These are phyloP conservation scores for Corydoras sp. DNA, from an alignment of 2,113 vertebrate species.

Conservation along the genomic window DNA sequence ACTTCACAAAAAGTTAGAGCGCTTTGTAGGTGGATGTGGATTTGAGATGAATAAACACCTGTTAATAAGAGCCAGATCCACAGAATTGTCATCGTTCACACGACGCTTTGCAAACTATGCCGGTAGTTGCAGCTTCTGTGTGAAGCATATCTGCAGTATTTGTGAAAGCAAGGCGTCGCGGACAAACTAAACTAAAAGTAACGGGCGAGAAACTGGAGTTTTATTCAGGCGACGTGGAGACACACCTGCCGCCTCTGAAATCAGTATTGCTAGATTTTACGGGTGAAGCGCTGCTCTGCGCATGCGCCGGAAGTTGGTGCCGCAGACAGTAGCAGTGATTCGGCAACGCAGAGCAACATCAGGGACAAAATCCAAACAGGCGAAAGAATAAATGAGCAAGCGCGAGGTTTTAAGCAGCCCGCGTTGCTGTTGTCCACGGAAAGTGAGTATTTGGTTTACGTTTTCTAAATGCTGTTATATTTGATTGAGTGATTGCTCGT, in stretches of 20 bases:
- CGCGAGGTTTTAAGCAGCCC: conserved; percentile 64
- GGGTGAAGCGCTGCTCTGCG: conserved; percentile 44
- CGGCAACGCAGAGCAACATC: conserved; percentile 59
- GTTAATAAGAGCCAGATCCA: too few species aligned
- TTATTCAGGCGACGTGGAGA: conserved; percentile 32
- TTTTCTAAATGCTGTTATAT: conserved; percentile 7
- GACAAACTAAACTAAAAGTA: neutral
- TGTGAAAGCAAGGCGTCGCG: neutral
- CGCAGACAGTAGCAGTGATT: conserved; percentile 78
- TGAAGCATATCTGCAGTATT: neutral
- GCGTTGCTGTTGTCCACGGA: conserved; percentile 59
- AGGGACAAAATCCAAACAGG: conserved; percentile 42
- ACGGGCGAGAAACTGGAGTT: neutral
- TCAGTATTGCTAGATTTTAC: conserved; percentile 26
- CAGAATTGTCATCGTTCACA: too few species aligned
- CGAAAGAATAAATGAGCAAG: conserved; percentile 56
- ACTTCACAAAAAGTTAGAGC: too few species aligned
- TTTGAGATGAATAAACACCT: too few species aligned
- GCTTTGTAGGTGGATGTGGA: too few species aligned
- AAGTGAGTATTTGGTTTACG: conserved; percentile 61
- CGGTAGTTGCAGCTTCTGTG: too few species aligned
- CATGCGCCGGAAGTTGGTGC: conserved; percentile 73
- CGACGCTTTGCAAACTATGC: too few species aligned
- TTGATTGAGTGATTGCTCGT: conserved; percentile 12
- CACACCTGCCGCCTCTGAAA: conserved; percentile 22